Evolutionary conservation across 2,113 vertebrate genomes (phyloP).

Genomic region (Cathartes aura): DNA sequence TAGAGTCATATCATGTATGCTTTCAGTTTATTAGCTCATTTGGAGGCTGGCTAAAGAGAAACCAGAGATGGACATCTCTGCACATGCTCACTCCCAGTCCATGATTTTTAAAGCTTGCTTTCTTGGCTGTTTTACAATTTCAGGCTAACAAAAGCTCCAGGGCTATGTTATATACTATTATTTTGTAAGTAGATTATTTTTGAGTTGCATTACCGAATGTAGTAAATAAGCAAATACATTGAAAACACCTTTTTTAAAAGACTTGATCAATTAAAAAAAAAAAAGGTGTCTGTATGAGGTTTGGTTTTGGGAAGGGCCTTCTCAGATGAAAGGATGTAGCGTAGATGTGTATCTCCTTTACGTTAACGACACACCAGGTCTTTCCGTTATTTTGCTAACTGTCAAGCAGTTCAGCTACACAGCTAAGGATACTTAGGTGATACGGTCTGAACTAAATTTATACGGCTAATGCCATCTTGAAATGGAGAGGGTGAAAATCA

Average conservation of each 20-base stretch:
- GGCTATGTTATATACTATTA: not conserved
- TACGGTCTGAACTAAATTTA: not conserved
- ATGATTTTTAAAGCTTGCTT: constrained; percentile 57
- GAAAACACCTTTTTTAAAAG: not conserved
- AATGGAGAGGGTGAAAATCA: not conserved
- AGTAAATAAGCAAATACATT: not conserved
- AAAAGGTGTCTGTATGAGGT: not conserved
- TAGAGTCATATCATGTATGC: constrained; percentile 48
- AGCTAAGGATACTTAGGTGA: not conserved
- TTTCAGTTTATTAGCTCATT: constrained; percentile 71
- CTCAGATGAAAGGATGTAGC: not conserved
- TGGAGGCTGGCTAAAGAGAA: constrained; percentile 55
- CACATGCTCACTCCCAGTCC: constrained; percentile 52
- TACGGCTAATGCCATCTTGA: not conserved
- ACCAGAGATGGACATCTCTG: constrained; percentile 65
- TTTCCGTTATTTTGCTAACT: not conserved
- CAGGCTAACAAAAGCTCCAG: constrained; percentile 43
- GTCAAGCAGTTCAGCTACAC: not conserved
- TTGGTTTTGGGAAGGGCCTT: not conserved
- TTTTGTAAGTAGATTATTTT: not conserved
- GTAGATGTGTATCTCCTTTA: not conserved
- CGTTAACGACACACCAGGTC: not conserved
- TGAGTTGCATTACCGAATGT: not conserved
- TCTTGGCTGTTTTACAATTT: constrained; percentile 42
- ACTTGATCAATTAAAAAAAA: not conserved